Conservation (phyloP, 1,140 invertebrate species). For the Drosophila albomicans region DNA sequence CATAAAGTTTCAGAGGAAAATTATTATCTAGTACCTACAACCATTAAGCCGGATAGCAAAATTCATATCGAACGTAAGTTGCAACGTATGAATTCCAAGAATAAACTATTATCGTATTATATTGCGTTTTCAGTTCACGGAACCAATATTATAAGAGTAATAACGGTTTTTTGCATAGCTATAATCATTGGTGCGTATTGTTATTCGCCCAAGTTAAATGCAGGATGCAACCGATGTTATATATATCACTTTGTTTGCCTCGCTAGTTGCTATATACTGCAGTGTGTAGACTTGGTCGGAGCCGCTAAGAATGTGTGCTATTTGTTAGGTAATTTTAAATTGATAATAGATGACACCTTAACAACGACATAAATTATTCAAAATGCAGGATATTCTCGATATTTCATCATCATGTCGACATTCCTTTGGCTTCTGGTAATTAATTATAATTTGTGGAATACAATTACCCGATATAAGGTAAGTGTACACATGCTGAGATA, state of each 20-base stretch:
- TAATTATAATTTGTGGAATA: not conserved
- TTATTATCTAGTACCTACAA: not conserved
- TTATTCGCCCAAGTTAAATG: not conserved
- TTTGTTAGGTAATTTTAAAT: not conserved
- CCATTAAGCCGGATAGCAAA: not conserved
- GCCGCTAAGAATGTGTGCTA: not conserved
- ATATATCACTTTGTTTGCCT: not conserved
- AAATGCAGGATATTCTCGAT: not conserved
- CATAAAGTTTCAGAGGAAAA: not conserved
- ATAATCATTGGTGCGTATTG: not conserved
- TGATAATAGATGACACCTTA: not conserved
- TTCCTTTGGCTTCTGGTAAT: not conserved
- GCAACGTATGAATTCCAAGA: not conserved
- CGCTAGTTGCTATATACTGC: not conserved
- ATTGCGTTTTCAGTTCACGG: not conserved
- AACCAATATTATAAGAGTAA: not conserved
- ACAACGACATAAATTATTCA: not conserved
- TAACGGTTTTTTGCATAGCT: not conserved
- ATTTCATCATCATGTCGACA: not conserved
- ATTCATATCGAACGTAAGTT: not conserved
- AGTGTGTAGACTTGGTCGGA: not conserved
- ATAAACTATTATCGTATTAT: not conserved
- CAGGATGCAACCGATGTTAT: not conserved
- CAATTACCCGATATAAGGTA: not conserved
- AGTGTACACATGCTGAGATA: not conserved